phyloP scores from a whole-genome alignment of 2,888 invertebrate species.

The Gymnocheta viridis region DNA sequence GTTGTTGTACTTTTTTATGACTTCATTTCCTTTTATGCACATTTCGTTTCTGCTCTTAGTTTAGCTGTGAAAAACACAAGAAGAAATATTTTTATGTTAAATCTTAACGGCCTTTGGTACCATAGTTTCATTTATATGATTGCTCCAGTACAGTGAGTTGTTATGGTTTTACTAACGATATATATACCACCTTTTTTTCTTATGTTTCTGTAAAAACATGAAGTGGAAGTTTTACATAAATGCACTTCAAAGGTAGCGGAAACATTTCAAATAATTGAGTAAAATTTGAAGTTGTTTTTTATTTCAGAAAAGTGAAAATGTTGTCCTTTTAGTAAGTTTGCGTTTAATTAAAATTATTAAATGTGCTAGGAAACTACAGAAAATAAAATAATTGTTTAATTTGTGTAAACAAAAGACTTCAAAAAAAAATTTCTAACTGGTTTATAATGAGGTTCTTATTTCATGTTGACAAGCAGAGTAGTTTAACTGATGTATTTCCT shows the following conservation, averaged over 20 bases:
- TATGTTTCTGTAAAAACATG: neutral
- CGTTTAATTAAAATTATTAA: constrained; percentile 16
- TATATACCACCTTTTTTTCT: neutral
- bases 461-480: no score
- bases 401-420: no score
- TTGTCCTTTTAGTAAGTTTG: neutral
- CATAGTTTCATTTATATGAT: neutral
- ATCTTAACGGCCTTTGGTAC: neutral
- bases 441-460: no score
- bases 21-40: constrained; percentile 29
- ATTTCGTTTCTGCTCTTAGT: neutral
- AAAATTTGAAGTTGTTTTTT: neutral
- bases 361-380: neutral
- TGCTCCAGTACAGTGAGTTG: neutral
- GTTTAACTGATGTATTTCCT: no score
- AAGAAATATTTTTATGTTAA: constrained; percentile 8
- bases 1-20: constrained; percentile 27
- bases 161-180: neutral
- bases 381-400: no score
- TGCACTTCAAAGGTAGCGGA: neutral
- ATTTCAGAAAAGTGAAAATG: neutral
- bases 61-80: neutral
- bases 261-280: neutral
- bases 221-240: neutral
- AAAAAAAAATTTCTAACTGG: no score